These are phyloP conservation scores for Rhabdornis inornatus DNA, from an alignment of 2,113 vertebrate genomes.

Conservation along the genomic window DNA sequence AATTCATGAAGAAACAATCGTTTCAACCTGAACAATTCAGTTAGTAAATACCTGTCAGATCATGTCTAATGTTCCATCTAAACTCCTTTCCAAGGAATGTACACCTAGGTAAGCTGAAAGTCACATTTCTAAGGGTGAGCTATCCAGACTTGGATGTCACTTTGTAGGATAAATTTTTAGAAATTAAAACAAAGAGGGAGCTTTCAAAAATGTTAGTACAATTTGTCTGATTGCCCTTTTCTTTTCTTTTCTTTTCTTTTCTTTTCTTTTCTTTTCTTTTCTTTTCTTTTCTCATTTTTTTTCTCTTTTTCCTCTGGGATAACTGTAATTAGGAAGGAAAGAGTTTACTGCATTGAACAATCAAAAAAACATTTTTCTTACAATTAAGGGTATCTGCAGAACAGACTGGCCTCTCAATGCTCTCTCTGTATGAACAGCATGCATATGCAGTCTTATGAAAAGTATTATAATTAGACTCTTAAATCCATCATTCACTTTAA, in stretches of 20 bases:
- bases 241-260: too few species aligned
- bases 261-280: too few species aligned
- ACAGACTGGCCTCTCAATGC: neutral
- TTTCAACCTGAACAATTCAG: neutral
- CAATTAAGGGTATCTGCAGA: neutral
- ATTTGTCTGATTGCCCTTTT: neutral
- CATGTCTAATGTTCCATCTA: neutral
- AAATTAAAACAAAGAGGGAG: neutral
- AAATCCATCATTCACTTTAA: neutral
- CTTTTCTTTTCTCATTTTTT: too few species aligned
- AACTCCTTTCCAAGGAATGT: neutral
- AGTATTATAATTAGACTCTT: neutral
- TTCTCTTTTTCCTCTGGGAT: neutral
- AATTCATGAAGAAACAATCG: neutral
- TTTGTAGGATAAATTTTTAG: neutral
- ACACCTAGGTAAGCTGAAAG: neutral
- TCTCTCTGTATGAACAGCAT: neutral
- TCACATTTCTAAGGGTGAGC: neutral
- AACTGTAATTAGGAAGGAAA: neutral
- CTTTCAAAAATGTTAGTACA: neutral
- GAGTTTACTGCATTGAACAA: neutral
- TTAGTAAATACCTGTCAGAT: neutral
- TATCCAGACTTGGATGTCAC: neutral
- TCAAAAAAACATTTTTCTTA: neutral
- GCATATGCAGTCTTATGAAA: neutral